Conservation (phyloP, 2,113 vertebrate species). For the Tenebrosternarchus preto region DNA sequence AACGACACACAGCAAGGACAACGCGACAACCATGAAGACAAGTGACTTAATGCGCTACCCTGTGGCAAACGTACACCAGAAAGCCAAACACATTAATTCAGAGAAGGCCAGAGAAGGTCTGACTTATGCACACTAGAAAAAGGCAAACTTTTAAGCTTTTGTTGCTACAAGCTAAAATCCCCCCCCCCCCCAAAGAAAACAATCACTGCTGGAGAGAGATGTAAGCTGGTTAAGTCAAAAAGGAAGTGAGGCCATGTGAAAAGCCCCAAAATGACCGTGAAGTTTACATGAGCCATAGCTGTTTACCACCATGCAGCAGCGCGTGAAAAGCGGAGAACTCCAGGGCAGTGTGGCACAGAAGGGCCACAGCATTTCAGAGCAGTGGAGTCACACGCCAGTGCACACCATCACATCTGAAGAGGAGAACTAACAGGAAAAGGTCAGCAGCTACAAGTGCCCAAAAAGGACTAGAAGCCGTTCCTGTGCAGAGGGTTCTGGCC, state of each 20-base stretch:
- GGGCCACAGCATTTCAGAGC: neutral
- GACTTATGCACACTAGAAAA: constrained; percentile 5
- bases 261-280: neutral
- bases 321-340: neutral
- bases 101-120: constrained; percentile 17
- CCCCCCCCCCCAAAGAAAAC: neutral
- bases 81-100: neutral
- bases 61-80: constrained; percentile 17
- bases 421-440: neutral
- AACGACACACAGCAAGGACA: constrained; percentile 11
- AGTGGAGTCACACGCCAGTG: neutral
- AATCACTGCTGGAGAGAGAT: too few relatives aligned
- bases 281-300: too few relatives aligned
- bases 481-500: constrained; percentile 3
- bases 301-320: too few relatives aligned
- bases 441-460: neutral
- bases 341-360: neutral
- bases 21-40: constrained; percentile 20
- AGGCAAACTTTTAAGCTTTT: too few relatives aligned
- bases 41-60: constrained; percentile 3
- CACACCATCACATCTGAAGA: neutral
- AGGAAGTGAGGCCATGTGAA: neutral
- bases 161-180: too few relatives aligned
- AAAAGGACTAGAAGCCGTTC: constrained; percentile 8
- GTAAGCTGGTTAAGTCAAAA: too few relatives aligned